Base-by-base conservation (phyloP, 2,113 vertebrate species). In the Anser cygnoides region DNA sequence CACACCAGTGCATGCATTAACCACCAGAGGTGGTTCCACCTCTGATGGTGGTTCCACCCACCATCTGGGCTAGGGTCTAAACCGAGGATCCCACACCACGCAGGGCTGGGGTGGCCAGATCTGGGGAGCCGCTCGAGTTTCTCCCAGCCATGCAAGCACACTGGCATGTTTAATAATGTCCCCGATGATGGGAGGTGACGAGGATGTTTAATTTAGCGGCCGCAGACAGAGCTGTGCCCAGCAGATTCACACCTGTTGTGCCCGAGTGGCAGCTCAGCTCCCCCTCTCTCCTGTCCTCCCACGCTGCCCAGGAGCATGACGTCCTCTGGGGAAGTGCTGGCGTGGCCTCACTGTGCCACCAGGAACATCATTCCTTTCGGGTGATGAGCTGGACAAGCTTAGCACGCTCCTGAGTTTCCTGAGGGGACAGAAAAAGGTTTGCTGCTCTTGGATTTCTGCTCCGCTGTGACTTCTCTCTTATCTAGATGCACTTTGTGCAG, bases 231-330 rank as follows among this genome's bases (percentile, higher is more conserved):
- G 94, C 92, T 93, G 71, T 41, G 86, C 84, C 95, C 71, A 87
- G 89, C 66, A 93, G 86, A 95, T 96, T 95, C 91, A 94, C 94
- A 95, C 94, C 95, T 96, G 93, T 95, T 83, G 50, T 41, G 4
- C 25, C 66, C 54, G 65, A 76, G 67, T 41, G 41, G 62, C 37
- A 91, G 81, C 77, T 90, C 77, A 66, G 58, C 28, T 87, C 74
- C 89, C 28, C 54, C 92, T 35, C 5, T 0, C 49, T 94, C 62
- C 41, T 0, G 0, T 55, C 73, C 62, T 73, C 63, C 78, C 68
- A 23, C 4, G 8, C 67, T 76, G 44, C 37, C 89, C 31, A 3
- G 22, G 59, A 59, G 21, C 1, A 2, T 50, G 90, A 68, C 0
- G 23, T 66, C 65, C 41, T 52, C 41, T 3, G 6, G 26, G 57